A percentile compares a stretch with the other conserved stretches of the same genome.
These are phyloP conservation scores for Cricetomys ansorgei DNA, from an alignment of 2,113 vertebrate species.

Conservation along the genomic window DNA sequence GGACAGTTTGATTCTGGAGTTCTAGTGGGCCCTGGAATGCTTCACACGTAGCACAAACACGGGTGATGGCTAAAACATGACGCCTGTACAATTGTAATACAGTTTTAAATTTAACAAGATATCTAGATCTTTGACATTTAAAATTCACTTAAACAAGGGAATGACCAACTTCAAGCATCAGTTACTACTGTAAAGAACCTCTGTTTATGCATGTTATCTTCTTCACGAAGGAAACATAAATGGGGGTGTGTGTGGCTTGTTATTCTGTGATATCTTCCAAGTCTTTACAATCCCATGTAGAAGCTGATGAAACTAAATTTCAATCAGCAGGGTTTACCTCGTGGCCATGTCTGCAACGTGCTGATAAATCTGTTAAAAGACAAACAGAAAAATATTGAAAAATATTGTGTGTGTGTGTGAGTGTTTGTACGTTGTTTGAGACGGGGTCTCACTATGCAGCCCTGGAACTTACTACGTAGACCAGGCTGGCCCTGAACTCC, in stretches of 20 bases:
- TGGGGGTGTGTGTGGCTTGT: no score
- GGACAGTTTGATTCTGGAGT: neutral
- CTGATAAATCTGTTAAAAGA: constrained; percentile 68
- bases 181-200: neutral
- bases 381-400: neutral
- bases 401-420: neutral
- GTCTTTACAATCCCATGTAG: constrained; percentile 31
- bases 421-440: neutral
- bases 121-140: constrained; percentile 33
- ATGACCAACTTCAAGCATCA: neutral
- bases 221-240: neutral
- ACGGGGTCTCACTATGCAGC: neutral
- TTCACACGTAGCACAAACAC: neutral
- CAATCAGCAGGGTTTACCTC: constrained; percentile 58
- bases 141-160: constrained; percentile 19
- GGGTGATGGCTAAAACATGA: neutral
- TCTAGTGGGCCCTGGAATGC: neutral
- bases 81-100: neutral
- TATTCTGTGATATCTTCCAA: neutral
- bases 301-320: constrained; percentile 41
- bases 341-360: constrained; percentile 37
- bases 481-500: neutral
- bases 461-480: neutral
- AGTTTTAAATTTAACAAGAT: constrained; percentile 56
- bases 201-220: constrained; percentile 34